Conservation (phyloP, 1,140 invertebrate species). For the Oscheius sp. region DNA sequence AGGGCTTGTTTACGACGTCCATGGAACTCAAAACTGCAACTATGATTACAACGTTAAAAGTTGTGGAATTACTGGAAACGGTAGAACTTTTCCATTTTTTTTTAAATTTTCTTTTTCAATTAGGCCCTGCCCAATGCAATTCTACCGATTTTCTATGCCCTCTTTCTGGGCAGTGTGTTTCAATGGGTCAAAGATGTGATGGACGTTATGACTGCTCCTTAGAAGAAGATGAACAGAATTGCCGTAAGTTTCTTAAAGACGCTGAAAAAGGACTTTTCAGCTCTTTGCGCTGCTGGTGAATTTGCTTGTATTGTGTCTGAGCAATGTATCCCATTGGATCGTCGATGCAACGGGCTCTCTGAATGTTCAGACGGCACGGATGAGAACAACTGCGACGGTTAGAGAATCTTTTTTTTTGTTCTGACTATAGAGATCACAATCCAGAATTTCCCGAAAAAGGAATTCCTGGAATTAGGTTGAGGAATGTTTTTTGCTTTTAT, state of each 20-base stretch:
- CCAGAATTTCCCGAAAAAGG: neutral
- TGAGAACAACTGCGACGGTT: constrained; percentile 56
- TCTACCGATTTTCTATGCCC: constrained; percentile 54
- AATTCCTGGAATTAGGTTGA: neutral
- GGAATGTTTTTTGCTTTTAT: constrained; percentile 8
- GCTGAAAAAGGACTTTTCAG: constrained; percentile 39
- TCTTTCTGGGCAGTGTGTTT: constrained; percentile 53
- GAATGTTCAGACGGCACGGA: constrained; percentile 58
- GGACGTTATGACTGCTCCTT: constrained; percentile 57
- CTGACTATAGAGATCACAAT: neutral
- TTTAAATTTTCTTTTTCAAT: neutral
- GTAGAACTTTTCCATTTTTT: neutral
- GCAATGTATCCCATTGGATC: constrained; percentile 55
- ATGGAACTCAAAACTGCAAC: constrained; percentile 59
- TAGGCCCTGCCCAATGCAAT: constrained; percentile 39
- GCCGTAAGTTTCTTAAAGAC: constrained; percentile 46
- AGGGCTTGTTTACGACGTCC: constrained; percentile 56
- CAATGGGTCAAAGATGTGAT: constrained; percentile 52
- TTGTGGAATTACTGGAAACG: constrained; percentile 45
- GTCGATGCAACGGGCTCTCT: constrained; percentile 53
- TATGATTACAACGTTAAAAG: constrained; percentile 60
- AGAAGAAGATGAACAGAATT: constrained; percentile 61
- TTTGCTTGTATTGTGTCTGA: constrained; percentile 57
- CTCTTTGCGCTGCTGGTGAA: constrained; percentile 54
- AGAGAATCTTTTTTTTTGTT: neutral